A percentile compares a stretch with the other conserved stretches of the same genome.
Conservation (phyloP, 2,797 vertebrate genomes). For the Moxostoma hubbsi region DNA sequence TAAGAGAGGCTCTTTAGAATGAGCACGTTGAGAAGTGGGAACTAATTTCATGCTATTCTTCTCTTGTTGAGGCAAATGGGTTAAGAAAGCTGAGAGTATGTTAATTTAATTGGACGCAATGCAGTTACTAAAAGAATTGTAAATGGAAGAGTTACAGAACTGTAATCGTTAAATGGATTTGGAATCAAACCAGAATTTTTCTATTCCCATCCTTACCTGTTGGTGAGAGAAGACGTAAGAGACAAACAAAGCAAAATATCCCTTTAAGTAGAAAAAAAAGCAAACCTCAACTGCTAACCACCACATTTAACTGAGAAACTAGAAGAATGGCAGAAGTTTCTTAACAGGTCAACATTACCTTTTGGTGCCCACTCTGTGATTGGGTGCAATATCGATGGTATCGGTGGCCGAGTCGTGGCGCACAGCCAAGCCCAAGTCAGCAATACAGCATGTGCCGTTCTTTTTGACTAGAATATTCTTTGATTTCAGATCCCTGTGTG, state of each 20-base stretch:
- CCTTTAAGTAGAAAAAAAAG: too few relatives aligned
- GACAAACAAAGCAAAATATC: too few relatives aligned
- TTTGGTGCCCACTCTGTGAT: constrained; percentile 98
- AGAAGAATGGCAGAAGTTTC: background rate
- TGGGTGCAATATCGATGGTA: constrained; percentile 97
- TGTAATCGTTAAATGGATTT: too few relatives aligned
- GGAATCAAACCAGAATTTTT: too few relatives aligned
- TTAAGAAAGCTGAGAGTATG: background rate
- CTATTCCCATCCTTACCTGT: too few relatives aligned
- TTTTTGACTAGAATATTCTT: constrained; percentile 99
- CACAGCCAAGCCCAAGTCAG: constrained; percentile 93
- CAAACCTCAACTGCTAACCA: too few relatives aligned
- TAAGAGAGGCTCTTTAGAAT: background rate
- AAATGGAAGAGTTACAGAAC: too few relatives aligned
- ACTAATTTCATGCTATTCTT: constrained; percentile 17
- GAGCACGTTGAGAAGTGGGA: background rate
- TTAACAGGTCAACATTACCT: constrained; percentile 75
- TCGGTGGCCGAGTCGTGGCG: constrained; percentile 96
- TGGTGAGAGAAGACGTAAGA: too few relatives aligned
- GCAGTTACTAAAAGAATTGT: too few relatives aligned
- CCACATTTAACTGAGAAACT: too few relatives aligned
- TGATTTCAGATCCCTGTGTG: constrained; percentile 96
- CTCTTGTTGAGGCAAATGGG: background rate
- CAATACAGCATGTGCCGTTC: constrained; percentile 97
- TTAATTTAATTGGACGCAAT: background rate